These are phyloP conservation scores for Myotis vivesi DNA, from an alignment of 2,797 vertebrate species.

Conservation along the genomic window DNA sequence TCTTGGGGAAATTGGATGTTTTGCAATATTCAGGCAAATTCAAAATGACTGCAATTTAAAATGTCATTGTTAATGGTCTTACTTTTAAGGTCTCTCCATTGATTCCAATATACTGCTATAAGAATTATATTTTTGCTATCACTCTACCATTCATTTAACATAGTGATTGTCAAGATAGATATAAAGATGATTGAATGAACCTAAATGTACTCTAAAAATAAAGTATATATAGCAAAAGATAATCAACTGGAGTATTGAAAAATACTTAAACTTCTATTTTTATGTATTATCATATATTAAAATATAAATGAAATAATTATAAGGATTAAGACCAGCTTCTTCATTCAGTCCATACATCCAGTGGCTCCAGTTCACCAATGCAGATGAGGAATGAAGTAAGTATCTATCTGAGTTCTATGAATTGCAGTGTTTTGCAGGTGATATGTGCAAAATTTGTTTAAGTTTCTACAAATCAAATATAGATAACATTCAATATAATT, in stretches of 20 bases:
- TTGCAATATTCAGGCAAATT: not conserved
- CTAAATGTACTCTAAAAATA: not conserved
- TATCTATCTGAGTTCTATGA: not conserved
- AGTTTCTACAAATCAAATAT: not conserved
- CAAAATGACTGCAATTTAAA: not conserved
- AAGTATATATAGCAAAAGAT: not conserved
- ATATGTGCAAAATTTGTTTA: not conserved
- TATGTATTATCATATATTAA: not conserved
- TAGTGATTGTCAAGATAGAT: not conserved
- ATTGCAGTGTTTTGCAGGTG: not conserved
- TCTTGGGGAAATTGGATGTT: not conserved
- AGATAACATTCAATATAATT: not conserved
- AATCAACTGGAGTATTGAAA: not conserved
- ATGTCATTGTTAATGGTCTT: not conserved
- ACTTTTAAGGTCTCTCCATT: not conserved
- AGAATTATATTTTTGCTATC: not conserved
- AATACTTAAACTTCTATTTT: not conserved
- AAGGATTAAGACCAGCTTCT: not conserved
- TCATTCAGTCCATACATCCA: not conserved
- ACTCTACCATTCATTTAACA: not conserved
- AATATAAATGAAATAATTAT: not conserved
- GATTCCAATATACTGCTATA: not conserved
- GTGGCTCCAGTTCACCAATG: not conserved
- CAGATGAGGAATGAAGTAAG: not conserved
- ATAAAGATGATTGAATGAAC: not conserved